These are phyloP conservation scores for Megamerina dolium DNA, from an alignment of 2,888 invertebrate genomes.

Conservation along the genomic window DNA sequence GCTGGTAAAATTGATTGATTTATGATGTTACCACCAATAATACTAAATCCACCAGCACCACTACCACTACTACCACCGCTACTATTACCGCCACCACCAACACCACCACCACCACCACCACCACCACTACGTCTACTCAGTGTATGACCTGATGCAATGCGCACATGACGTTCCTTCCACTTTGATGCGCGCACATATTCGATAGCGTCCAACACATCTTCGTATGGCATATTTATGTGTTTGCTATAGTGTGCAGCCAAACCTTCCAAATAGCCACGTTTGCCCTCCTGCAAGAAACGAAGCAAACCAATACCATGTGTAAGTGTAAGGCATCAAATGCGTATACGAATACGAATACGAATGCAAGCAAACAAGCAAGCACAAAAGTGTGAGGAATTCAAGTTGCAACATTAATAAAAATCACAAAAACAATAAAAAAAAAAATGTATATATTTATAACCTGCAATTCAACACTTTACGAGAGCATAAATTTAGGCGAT, in stretches of 20 bases:
- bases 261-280: conserved; percentile 79
- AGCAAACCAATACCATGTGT: conserved; percentile 1
- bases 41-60: conserved; percentile 26
- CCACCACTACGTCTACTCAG: conserved; percentile 37
- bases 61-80: conserved; percentile 27
- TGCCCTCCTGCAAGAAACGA: conserved; percentile 62
- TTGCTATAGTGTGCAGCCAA: conserved; percentile 81
- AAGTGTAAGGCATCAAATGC: conserved; percentile 6
- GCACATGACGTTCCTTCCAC: conserved; percentile 50
- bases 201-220: conserved; percentile 77
- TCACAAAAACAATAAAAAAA: too few relatives aligned
- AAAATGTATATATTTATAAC: too few relatives aligned
- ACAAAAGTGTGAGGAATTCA: conserved; percentile 1
- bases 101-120: conserved; percentile 21
- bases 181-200: conserved; percentile 69
- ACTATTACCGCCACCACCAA: conserved; percentile 23
- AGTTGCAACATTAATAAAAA: conserved; percentile 7
- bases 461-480: conserved; percentile 6
- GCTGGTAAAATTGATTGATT: conserved; percentile 61
- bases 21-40: conserved; percentile 30
- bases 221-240: conserved; percentile 80
- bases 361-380: neutral
- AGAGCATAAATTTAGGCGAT: conserved; percentile 8
- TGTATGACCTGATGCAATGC: conserved; percentile 46
- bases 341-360: conserved; percentile 1